Evolutionary conservation across 2,797 vertebrate species (phyloP).

Genomic region (Podarcis lilfordi): DNA sequence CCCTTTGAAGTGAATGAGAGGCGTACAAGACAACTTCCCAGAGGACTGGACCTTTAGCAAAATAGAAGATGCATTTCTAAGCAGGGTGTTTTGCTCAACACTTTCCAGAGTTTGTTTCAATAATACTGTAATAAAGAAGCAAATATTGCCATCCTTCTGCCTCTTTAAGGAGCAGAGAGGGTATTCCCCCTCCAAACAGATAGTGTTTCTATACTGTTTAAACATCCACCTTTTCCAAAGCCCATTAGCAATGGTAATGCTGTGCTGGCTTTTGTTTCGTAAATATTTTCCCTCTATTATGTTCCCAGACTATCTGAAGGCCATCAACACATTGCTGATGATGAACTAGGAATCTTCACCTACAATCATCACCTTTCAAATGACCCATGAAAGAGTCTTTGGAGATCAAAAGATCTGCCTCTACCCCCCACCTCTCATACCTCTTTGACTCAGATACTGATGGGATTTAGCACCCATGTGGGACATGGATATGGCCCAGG

Average conservation of each 20-base stretch:
- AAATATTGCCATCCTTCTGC: conserved; percentile 1
- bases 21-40: not conserved
- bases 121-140: not conserved
- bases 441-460: conserved; percentile 62
- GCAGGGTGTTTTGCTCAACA: not conserved
- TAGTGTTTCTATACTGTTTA: conserved; percentile 47
- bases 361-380: conserved; percentile 69
- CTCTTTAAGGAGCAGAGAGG: conserved; percentile 21
- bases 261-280: conserved; percentile 15
- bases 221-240: conserved; percentile 35
- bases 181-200: conserved; percentile 30
- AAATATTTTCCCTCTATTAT: conserved; percentile 55
- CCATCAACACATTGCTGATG: conserved; percentile 74
- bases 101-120: not conserved
- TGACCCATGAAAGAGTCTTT: conserved; percentile 68
- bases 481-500: conserved; percentile 62
- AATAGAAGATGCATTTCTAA: not conserved
- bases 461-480: conserved; percentile 79
- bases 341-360: conserved; percentile 75
- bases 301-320: conserved; percentile 57
- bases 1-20: not conserved
- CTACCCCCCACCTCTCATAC: conserved; percentile 38
- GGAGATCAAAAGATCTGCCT: conserved; percentile 80
- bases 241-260: conserved; percentile 69
- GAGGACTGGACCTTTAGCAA: not conserved